phyloP scores from a whole-genome alignment of 2,888 invertebrate genomes.

The Venusia cambrica region DNA sequence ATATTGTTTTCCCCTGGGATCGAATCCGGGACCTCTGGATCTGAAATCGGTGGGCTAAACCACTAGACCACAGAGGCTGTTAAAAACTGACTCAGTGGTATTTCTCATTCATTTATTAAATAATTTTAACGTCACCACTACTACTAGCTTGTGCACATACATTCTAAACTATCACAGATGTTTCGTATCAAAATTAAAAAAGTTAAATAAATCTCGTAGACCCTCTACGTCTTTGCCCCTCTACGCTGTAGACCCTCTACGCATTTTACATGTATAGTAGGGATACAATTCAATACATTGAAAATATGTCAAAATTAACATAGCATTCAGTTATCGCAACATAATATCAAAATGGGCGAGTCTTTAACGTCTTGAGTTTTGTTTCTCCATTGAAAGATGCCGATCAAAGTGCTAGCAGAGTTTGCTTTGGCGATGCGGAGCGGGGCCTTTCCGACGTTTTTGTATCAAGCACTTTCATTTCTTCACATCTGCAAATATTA shows the following conservation, averaged over 20 bases:
- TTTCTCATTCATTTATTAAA: constrained; percentile 30
- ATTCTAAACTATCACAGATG: constrained; percentile 74
- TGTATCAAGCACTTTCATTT: constrained; percentile 66
- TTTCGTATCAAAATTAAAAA: constrained; percentile 58
- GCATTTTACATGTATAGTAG: too few relatives aligned
- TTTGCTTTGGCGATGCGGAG: constrained; percentile 62
- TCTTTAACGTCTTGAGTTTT: too few relatives aligned
- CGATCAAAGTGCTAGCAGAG: constrained; percentile 62
- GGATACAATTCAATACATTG: too few relatives aligned
- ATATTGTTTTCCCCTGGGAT: too few relatives aligned
- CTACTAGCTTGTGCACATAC: constrained; percentile 38
- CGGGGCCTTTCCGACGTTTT: constrained; percentile 58
- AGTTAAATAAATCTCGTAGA: constrained; percentile 39
- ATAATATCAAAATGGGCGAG: too few relatives aligned
- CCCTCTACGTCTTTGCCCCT: constrained; percentile 7
- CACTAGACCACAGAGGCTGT: too few relatives aligned
- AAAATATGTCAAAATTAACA: too few relatives aligned
- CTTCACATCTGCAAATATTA: constrained; percentile 63
- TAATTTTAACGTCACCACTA: constrained; percentile 37
- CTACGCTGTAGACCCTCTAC: constrained; percentile 11
- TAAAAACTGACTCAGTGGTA: too few relatives aligned
- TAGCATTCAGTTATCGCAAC: too few relatives aligned
- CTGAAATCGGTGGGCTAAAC: too few relatives aligned
- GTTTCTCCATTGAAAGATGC: constrained; percentile 1
- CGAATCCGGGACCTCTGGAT: too few relatives aligned